Evolutionary conservation across 2,797 vertebrate genomes (phyloP).

Genomic region (Ceyx erithaca): DNA sequence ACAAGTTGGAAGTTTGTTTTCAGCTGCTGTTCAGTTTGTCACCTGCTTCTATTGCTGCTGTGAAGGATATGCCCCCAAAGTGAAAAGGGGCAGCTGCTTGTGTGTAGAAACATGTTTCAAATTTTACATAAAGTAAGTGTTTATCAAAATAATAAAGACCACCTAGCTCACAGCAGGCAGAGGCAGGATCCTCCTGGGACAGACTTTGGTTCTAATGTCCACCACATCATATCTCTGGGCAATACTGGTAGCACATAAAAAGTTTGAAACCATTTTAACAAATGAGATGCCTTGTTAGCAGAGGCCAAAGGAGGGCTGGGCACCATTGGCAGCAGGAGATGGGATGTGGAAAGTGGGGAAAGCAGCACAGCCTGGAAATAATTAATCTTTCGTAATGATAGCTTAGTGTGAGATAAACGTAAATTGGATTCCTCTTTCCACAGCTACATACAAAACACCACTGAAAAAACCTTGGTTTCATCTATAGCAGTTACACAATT

Average conservation of each 20-base stretch:
- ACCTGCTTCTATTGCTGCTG: background rate
- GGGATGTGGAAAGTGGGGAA: background rate
- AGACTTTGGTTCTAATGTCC: background rate
- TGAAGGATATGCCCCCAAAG: rapidly evolving
- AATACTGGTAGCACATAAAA: background rate
- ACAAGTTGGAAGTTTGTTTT: background rate
- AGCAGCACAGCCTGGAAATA: background rate
- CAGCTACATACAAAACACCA: rapidly evolving
- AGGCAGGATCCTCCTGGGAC: background rate
- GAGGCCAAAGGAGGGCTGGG: background rate
- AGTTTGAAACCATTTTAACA: background rate
- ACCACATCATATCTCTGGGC: background rate
- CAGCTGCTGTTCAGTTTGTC: background rate
- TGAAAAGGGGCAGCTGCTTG: background rate
- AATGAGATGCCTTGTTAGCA: background rate
- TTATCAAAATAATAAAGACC: background rate
- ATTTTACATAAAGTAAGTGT: background rate
- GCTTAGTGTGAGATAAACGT: background rate
- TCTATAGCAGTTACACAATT: background rate
- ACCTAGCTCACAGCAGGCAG: background rate
- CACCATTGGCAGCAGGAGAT: background rate
- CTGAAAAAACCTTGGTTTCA: background rate
- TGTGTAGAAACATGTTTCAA: background rate
- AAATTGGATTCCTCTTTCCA: background rate
- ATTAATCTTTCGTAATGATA: background rate